These are phyloP conservation scores for Callitettix versicolor DNA, from an alignment of 1,140 invertebrate genomes.

Conservation along the genomic window DNA sequence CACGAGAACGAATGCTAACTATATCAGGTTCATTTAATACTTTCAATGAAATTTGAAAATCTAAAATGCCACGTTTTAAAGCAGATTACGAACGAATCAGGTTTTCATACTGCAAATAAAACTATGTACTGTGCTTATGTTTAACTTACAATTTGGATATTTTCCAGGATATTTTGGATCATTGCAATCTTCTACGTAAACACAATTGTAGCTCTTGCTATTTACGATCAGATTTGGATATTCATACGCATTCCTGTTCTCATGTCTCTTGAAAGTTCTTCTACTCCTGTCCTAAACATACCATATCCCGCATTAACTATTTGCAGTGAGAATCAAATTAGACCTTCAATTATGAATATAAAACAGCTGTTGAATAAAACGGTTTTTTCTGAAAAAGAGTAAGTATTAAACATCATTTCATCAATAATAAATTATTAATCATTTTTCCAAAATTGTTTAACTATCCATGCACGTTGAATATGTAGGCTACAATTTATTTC, in stretches of 20 bases:
- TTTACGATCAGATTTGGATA: neutral
- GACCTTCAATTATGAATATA: slow-evolving; percentile 1
- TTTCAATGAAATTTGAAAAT: too few species aligned
- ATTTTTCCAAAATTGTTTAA: too few species aligned
- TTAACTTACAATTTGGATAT: neutral
- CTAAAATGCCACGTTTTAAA: too few species aligned
- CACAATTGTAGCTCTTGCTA: neutral
- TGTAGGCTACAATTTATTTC: too few species aligned
- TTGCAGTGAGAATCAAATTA: slow-evolving; percentile 19
- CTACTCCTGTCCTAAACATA: slow-evolving; percentile 15
- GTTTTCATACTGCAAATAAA: too few species aligned
- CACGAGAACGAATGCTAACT: too few species aligned
- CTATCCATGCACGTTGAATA: too few species aligned
- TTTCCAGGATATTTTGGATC: slow-evolving; percentile 11
- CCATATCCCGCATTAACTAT: slow-evolving; percentile 24
- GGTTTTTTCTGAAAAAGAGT: slow-evolving; percentile 2
- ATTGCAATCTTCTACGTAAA: slow-evolving; percentile 1
- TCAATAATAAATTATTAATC: too few species aligned
- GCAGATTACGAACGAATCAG: too few species aligned
- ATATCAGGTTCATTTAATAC: too few species aligned
- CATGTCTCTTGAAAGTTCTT: slow-evolving; percentile 1
- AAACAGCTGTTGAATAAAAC: neutral
- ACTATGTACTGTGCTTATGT: too few species aligned
- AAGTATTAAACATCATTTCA: too few species aligned
- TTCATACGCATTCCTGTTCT: slow-evolving; percentile 9